Base-by-base conservation (phyloP, 2,888 invertebrate genomes). In the Cheilosia variabilis region DNA sequence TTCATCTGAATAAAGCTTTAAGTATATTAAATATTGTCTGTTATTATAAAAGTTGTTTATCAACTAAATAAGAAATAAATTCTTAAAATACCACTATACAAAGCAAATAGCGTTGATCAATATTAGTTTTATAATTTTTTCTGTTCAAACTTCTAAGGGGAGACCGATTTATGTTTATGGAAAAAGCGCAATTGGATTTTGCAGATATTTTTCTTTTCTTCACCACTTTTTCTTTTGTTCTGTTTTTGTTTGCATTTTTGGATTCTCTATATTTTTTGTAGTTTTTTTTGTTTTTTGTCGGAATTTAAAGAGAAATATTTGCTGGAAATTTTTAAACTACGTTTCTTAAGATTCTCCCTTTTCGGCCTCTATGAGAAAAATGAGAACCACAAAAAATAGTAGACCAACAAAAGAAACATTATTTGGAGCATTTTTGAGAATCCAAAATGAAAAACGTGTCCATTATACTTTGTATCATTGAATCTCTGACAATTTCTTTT, bases 1-100 rank as follows among this genome's bases (percentile, higher is more conserved):
- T 91, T 89, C 91, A 92, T 90, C 91, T 92, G 50, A 88, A 91
- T 88, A 91, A 91, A 90, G 89, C 90, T 91, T 91, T 91, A 91
- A 91, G 91, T 92, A 91, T 91, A 90, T 88, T 87, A 63, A 31
- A 31, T 87, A 73, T 47, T 72, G 50, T 66, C 52, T 66, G 47
- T 34, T n/a, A 52, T n/a, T 47, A 4, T 9, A 69, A n/a, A 27
- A 58, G 31, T 50, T 69, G 47, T 53, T 66, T 47, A 57, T 27
- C 62, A 62, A 71, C 10, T 17, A 65, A 47, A 37, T 41, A 62
- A 52, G 52, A 69, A 55, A 47, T 53, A 52, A 37, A 34, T 34
- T 52, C 17, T 63, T 6, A 58, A 63, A 71, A 47, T 52, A 41
- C 60, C 77, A 77, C 77, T 4, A 37, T 19, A 10, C 3, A 50